Evolutionary conservation across 2,113 vertebrate species (phyloP).

Genomic region (Corapipo altera): DNA sequence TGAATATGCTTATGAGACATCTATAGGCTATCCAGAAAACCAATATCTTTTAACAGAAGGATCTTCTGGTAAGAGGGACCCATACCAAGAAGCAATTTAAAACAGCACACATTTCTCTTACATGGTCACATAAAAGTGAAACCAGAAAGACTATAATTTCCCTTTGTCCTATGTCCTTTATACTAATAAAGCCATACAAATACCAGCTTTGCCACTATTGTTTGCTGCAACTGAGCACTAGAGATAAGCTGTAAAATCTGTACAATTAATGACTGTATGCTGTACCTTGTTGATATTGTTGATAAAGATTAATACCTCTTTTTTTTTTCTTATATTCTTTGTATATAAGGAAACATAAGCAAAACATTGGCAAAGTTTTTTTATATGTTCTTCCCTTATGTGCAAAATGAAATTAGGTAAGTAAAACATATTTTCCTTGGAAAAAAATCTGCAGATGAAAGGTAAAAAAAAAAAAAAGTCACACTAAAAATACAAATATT

Average conservation of each 20-base stretch:
- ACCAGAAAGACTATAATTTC: neutral
- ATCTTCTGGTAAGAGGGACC: neutral
- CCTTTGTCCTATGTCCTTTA: neutral
- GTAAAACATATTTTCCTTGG: neutral
- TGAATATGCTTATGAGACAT: neutral
- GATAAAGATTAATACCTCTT: fast-evolving
- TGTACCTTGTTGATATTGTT: neutral
- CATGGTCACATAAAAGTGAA: neutral
- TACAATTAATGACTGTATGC: neutral
- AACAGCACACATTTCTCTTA: neutral
- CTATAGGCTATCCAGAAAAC: neutral
- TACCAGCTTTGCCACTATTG: neutral
- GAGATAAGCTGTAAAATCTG: neutral
- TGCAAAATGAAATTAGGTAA: neutral
- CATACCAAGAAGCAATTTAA: neutral
- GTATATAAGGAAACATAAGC: neutral
- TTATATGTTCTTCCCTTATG: neutral
- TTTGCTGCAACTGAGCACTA: neutral
- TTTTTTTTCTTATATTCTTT: neutral
- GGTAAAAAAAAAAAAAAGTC: neutral
- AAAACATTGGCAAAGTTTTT: neutral
- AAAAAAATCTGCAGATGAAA: neutral
- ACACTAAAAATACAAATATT: neutral
- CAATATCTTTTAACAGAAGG: neutral
- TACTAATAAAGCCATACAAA: neutral